Evolutionary conservation across 2,113 vertebrate genomes (phyloP), one percentile per base, ranked within the genome.

Genomic region (Lethenteron reissneri): DNA sequence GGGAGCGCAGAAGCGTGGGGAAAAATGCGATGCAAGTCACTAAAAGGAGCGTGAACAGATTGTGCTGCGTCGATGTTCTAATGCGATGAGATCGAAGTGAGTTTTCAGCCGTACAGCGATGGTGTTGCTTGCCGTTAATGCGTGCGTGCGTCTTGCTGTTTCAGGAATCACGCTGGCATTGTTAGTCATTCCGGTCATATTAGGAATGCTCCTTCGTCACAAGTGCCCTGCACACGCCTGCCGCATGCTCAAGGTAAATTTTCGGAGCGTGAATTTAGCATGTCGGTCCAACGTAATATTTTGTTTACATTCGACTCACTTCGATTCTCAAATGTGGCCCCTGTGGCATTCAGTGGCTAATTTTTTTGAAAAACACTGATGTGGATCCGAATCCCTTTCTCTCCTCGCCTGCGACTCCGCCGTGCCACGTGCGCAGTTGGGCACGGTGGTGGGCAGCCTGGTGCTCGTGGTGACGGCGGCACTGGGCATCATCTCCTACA

Each of bases 201-300:
- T 76, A 1, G 82, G 82, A 2, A 12, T 81, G 71, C 78, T 62
- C 56, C 73, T 82, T 70, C 80, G 81, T 72, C 78, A 78, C 11
- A 82, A 76, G 71, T 83, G 82, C 78, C 76, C 81, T 8, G 79
- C 78, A 72, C 75, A 74, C 74, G 80, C 82, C 57, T 80, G 75
- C 75, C 69, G 78, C 56, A 77, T 83, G 41, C 76, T 82, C 15
- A 82, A 78, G 79, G 81, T 82, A 74, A 58, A 58, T 58, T 2
- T 58, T 17, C 10, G 41, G 41, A 17, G n/a, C 21, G 57, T 21
- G 19, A 8, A 13, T 57, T 4, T 10, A 71, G 21, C 10, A 71
- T 6, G 57, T 58, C 56, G 56, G 21, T 57, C 58, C 21, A 57
- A 57, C 21, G 17, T n/a, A 56, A 57, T 11, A 57, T 12, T 14